Evolutionary conservation across 2,797 vertebrate species (phyloP).

Genomic region (Sitta carolinensis): DNA sequence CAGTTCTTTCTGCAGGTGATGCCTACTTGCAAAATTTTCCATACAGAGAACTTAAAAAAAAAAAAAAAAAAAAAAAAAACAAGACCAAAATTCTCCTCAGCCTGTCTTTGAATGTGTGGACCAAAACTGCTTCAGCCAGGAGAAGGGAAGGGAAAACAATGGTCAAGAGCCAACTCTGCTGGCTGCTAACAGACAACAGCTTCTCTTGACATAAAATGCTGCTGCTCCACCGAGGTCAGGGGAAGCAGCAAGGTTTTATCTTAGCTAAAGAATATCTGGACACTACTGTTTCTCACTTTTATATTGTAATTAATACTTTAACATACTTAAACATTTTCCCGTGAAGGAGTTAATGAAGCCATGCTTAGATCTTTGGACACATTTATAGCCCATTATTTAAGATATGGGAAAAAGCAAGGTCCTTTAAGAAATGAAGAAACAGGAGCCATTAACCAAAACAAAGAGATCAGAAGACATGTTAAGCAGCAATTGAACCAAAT

Average conservation of each 20-base stretch:
- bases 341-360: neutral
- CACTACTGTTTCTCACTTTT: neutral
- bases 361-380: neutral
- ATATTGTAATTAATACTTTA: neutral
- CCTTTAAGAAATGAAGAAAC: neutral
- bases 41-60: neutral
- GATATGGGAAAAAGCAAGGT: neutral
- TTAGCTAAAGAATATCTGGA: neutral
- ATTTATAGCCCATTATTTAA: neutral
- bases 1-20: neutral
- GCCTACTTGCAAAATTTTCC: neutral
- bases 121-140: neutral
- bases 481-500: neutral
- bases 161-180: accelerated
- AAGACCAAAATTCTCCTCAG: neutral
- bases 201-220: neutral
- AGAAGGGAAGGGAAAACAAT: neutral
- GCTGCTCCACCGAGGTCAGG: neutral
- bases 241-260: neutral
- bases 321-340: neutral
- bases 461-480: neutral
- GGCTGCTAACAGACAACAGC: neutral
- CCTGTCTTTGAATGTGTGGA: neutral
- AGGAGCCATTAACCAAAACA: neutral
- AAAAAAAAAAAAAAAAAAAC: too few relatives aligned